Percentiles rank a stretch among this genome's conserved stretches.
phyloP scores from a whole-genome alignment of 1,140 invertebrate genomes.

The Cyclargus thomasi region DNA sequence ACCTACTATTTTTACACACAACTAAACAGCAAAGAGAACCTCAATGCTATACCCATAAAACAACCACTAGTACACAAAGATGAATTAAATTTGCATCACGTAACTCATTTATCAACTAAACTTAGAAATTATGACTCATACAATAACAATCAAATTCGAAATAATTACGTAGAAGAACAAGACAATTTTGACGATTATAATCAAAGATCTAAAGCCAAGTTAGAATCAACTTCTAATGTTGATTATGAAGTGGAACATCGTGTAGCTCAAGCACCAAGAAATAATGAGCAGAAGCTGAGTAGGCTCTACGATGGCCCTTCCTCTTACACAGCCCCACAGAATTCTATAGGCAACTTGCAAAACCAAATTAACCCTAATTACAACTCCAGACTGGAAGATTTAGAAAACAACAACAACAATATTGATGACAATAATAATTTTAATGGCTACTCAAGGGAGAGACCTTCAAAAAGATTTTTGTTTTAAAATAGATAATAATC shows the following conservation, averaged over 20 bases:
- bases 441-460: slow-evolving; percentile 46
- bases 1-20: slow-evolving; percentile 57
- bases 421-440: slow-evolving; percentile 15
- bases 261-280: slow-evolving; percentile 31
- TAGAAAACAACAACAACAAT: slow-evolving; percentile 37
- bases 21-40: slow-evolving; percentile 29
- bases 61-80: background rate
- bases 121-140: background rate
- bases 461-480: slow-evolving; percentile 32
- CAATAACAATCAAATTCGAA: background rate
- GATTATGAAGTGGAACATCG: slow-evolving; percentile 43
- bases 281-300: slow-evolving; percentile 25
- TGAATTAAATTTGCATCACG: background rate
- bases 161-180: background rate
- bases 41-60: background rate
- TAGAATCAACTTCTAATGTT: slow-evolving; percentile 29
- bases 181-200: background rate
- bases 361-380: slow-evolving; percentile 31
- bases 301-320: slow-evolving; percentile 52
- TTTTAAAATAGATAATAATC: slow-evolving; percentile 21
- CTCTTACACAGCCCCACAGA: slow-evolving; percentile 59
- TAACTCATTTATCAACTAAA: background rate
- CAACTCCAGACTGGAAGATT: slow-evolving; percentile 49
- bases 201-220: background rate
- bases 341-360: slow-evolving; percentile 46